Evolutionary conservation across 1,140 invertebrate species (phyloP).

Genomic region (Metopolophium dirhodum): DNA sequence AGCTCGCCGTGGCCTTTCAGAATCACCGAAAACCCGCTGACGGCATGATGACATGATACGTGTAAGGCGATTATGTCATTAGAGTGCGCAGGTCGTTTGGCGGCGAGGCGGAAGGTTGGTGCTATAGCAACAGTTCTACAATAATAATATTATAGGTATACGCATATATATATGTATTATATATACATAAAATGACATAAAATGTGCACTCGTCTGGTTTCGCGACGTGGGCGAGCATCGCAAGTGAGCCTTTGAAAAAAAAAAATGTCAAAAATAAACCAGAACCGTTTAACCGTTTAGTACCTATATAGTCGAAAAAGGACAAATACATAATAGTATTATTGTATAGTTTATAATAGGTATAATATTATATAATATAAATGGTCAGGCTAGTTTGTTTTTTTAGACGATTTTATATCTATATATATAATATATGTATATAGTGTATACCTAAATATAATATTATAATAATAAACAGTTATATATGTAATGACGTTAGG

Average conservation of each 20-base stretch:
- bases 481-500: constrained; percentile 9
- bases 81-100: not conserved
- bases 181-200: not conserved
- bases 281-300: not conserved
- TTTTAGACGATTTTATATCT: not conserved
- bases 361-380: no score
- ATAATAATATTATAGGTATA: constrained; percentile 43
- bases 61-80: not conserved
- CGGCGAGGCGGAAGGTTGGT: not conserved
- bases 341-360: not conserved
- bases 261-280: not conserved
- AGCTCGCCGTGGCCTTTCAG: constrained; percentile 66
- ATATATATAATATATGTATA: not conserved
- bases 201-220: not conserved
- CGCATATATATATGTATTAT: not conserved
- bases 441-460: not conserved
- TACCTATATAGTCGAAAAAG: not conserved
- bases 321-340: not conserved
- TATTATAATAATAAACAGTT: not conserved
- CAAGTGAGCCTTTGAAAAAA: no score
- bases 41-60: not conserved
- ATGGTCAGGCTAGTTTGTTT: not conserved
- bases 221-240: not conserved
- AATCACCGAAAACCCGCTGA: constrained; percentile 75
- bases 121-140: constrained; percentile 52